Evolutionary conservation across 2,113 vertebrate species (phyloP), one percentile per base, ranked within the genome.

Genomic region (Martes martes): DNA sequence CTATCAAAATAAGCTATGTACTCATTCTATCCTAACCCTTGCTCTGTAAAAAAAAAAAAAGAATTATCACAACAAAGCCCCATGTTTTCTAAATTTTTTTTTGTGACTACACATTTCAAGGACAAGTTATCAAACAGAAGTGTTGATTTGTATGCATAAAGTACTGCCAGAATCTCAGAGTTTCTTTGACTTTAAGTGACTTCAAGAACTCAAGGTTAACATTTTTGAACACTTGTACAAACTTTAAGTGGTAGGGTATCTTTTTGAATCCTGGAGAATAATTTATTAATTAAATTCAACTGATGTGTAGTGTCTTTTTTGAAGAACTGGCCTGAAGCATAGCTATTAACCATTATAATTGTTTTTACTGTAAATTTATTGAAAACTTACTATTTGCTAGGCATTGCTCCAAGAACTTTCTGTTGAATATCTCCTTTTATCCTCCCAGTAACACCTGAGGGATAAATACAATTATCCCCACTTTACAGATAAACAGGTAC

Each of bases 131-230:
- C 26, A 59, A 91, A 59, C 33, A 79, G 7, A 79, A 6, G 1
- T 50, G 10, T 39, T 87, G 33, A 96, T 96, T 96, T 97, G 28
- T 96, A n/a, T 23, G 3, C 83, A 14, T 91, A 83, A 83, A 86
- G 63, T 73, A 91, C 16, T 93, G 15, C 21, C 11, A 93, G 47
- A 15, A 73, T 65, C 55, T 87, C 45, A 87, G 50, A 24, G 28
- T 45, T 45, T 91, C 21, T 95, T 28, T 78, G 14, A 47, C 26
- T 47, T 78, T 24, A 45, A 31, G 39, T 88, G 76, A 93, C 85
- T 67, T 97, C 63, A 83, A 73, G 55, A 91, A 80, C 33, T 91
- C 50, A 93, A 39, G 45, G 16, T 65, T 28, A 83, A 83, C 23
- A 67, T 83, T 74, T 94, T 57, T 93, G 31, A 45, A 96, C 8